A percentile compares a stretch with the other conserved stretches of the same genome.
These are phyloP conservation scores for Drosophila dives DNA, from an alignment of 2,888 invertebrate genomes.

Conservation along the genomic window DNA sequence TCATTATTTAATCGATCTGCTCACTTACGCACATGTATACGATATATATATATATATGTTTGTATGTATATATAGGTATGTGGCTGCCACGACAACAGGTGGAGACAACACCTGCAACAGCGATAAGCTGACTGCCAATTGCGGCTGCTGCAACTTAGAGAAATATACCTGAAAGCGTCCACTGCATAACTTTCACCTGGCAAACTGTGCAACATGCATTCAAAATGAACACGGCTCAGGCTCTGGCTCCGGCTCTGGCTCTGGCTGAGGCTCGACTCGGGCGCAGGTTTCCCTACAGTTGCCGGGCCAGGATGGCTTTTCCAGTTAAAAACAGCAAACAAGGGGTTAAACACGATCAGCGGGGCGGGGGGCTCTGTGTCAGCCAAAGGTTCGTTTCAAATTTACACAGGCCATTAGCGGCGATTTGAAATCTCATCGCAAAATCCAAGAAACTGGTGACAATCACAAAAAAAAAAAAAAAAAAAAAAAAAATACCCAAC, in stretches of 20 bases:
- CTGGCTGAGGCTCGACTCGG: background rate
- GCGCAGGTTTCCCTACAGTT: conserved; percentile 24
- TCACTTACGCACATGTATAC: conserved; percentile 39
- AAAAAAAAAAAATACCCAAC: background rate
- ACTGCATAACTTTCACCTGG: conserved; percentile 51
- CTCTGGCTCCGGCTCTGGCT: conserved; percentile 1
- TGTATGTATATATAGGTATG: background rate
- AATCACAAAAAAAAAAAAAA: conserved; percentile 9
- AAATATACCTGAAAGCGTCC: conserved; percentile 21
- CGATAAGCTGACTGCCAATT: conserved; percentile 13
- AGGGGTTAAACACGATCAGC: conserved; percentile 14
- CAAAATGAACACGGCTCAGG: conserved; percentile 21
- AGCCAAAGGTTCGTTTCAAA: conserved; percentile 19
- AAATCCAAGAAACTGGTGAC: conserved; percentile 24
- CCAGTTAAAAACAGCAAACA: conserved; percentile 10
- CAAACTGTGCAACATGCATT: conserved; percentile 20
- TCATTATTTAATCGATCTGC: conserved; percentile 50
- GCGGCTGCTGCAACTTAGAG: conserved; percentile 16
- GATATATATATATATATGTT: background rate
- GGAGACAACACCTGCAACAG: conserved; percentile 41
- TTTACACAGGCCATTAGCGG: conserved; percentile 43
- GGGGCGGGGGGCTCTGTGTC: background rate
- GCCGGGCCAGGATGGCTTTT: conserved; percentile 32
- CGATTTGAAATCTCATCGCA: conserved; percentile 36
- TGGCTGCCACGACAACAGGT: conserved; percentile 28